phyloP scores from a whole-genome alignment of 2,797 vertebrate genomes.

The Sardinella longiceps region DNA sequence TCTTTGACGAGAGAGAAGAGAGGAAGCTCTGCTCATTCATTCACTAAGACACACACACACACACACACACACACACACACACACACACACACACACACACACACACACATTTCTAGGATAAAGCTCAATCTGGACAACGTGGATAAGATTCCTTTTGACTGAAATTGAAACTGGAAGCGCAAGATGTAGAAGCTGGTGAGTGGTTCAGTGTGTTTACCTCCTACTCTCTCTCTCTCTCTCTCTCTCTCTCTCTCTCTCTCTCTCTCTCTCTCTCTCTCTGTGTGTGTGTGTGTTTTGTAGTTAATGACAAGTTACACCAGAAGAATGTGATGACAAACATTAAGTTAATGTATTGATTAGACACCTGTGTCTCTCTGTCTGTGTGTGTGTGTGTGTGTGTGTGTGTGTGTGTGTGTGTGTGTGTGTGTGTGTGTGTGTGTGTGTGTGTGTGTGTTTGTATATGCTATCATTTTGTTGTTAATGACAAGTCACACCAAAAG shows the following conservation, averaged over 20 bases:
- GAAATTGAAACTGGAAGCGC: background rate
- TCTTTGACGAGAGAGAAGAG: constrained; percentile 31
- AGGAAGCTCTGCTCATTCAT: constrained; percentile 7
- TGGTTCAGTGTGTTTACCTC: background rate
- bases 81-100: constrained; percentile 27
- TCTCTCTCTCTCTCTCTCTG: background rate
- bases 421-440: too few species aligned
- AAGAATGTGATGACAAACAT: background rate
- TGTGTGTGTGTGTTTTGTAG: constrained; percentile 8
- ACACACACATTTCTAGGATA: background rate
- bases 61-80: constrained; percentile 23
- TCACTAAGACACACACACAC: constrained; percentile 10
- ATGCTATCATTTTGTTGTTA: too few species aligned
- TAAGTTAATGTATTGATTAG: background rate
- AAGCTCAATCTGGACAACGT: background rate
- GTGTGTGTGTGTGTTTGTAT: too few species aligned
- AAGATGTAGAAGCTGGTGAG: background rate
- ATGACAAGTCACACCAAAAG: too few species aligned
- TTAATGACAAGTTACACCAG: background rate
- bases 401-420: too few species aligned
- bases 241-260: too few species aligned
- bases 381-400: too few species aligned
- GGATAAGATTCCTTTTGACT: background rate
- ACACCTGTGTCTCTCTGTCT: too few species aligned
- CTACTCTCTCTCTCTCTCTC: too few species aligned